Base-by-base conservation (phyloP, 1,140 invertebrate genomes). In the Lasioglossum baleicum region DNA sequence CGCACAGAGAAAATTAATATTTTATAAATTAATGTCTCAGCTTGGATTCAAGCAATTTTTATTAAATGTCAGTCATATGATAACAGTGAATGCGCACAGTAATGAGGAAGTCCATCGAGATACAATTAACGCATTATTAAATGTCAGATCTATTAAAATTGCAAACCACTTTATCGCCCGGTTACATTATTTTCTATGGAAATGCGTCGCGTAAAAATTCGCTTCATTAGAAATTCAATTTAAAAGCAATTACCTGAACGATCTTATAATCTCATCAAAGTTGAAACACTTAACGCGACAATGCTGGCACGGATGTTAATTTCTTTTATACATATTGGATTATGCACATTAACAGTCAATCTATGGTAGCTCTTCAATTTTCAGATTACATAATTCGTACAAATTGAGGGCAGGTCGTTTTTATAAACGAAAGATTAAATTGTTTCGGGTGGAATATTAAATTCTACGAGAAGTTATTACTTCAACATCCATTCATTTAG, bases 191-290 rank as follows among this genome's bases (percentile, higher is more conserved):
- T 26, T 61, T 26, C 70, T 7, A 61, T 72, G 35, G 13, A 56
- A 61, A 26, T 42, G 56, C 56, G 35, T 35, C 26, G 51, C 31
- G 22, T 58, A 70, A 70, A 56, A 56, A 70, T 70, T 35, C 68
- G 7, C 68, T 20, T 40, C 7, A 22, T 31, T 40, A 61, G 40
- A 72, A 61, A 72, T 61, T 72, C 31, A 44, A 60, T 72, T 72
- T 72, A 35, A 56, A 69, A 69, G 26, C 67, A 35, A 69, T 69
- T 69, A 69, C 48, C 17, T 3, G 56, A 72, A 72, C 42, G 68
- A 26, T 40, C 31, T 10, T 22, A n/a, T 8, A 72, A 72, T 42
- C 20, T 58, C 26, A 17, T 61, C 58, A n/a, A 40, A 72, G 15
- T 70, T 40, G 51, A 70, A n/a, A 48, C 65, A 48, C 22, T 48